Base-by-base conservation (phyloP, 2,113 vertebrate genomes). In the Atractosteus spatula region DNA sequence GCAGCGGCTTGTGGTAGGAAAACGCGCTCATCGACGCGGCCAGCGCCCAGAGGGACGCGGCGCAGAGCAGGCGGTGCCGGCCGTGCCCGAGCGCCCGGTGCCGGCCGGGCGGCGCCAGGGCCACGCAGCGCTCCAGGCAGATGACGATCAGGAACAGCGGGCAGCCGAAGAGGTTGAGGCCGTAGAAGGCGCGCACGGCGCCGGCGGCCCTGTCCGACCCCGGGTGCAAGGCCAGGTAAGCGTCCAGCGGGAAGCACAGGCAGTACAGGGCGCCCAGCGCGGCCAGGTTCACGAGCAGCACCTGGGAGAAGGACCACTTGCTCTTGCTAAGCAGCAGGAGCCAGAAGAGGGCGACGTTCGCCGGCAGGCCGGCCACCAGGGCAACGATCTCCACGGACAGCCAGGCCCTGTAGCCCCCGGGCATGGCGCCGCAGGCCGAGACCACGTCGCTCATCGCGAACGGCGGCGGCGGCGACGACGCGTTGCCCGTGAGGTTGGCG, bases 81-180 rank as follows among this genome's bases (percentile, higher is more conserved):
- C 76, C 71, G 14, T 44, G 81, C 17, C 74, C 77, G 29, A 74
- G 2, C 41, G 29, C 78, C 54, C 87, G 76, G 76, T 84, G 85
- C 55, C 83, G 68, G 65, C 86, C 68, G 0, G 85, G 82, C n/a
- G 61, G 72, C 0, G 69, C 51, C 59, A 81, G 83, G 0, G 87
- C 87, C 61, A 82, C 8, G 74, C 83, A 84, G 43, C 85, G 83
- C 68, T 86, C 87, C 17, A 85, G 5, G 45, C 87, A 90, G 87
- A 89, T 87, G 14, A 84, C 78, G 41, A 83, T 57, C 51, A 88
- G 72, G 64, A 89, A 74, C 59, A 89, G 55, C 3, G 86, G 90
- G 16, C 83, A 87, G 66, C 86, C 82, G 1, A 82, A 68, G 66
- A 82, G 8, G 64, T 76, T 80, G 29, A 89, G 70, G n/a, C 76